phyloP scores from a whole-genome alignment of 2,888 invertebrate species.

The Synergus itoensis region DNA sequence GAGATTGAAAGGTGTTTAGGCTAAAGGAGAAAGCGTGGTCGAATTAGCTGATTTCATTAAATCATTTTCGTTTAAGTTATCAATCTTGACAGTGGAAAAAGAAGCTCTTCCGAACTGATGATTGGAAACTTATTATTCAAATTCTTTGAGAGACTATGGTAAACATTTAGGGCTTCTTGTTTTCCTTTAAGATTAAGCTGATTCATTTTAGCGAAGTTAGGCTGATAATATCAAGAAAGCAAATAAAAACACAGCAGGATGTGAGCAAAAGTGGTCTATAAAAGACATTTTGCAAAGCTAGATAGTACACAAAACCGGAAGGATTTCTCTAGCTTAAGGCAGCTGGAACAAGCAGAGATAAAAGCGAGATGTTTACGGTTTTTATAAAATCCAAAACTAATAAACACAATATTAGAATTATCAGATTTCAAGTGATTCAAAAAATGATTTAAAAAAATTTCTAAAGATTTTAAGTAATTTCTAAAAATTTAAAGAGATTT shows the following conservation, averaged over 20 bases:
- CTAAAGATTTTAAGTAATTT: too few relatives aligned
- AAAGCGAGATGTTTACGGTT: neutral
- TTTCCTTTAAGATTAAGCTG: conserved; percentile 12
- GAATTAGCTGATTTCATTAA: neutral
- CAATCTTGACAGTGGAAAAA: neutral
- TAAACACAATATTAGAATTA: too few relatives aligned
- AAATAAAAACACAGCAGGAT: neutral
- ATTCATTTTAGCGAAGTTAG: neutral
- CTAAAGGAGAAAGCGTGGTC: conserved; percentile 38
- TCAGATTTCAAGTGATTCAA: too few relatives aligned
- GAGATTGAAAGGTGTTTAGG: conserved; percentile 38
- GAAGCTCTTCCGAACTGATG: neutral
- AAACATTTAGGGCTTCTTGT: conserved; percentile 21
- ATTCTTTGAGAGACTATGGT: neutral
- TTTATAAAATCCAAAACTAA: neutral
- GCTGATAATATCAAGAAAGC: neutral
- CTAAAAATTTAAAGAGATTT: too few relatives aligned
- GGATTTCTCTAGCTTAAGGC: neutral
- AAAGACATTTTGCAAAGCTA: neutral
- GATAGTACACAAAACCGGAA: neutral
- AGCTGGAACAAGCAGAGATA: neutral
- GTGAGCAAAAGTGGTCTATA: too few relatives aligned
- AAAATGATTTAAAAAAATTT: too few relatives aligned
- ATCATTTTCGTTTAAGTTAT: neutral
- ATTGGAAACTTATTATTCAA: neutral